Percentiles rank a stretch among this genome's conserved stretches.
Evolutionary conservation across 1,140 invertebrate species (phyloP).

Genomic region (Atta cephalotes): DNA sequence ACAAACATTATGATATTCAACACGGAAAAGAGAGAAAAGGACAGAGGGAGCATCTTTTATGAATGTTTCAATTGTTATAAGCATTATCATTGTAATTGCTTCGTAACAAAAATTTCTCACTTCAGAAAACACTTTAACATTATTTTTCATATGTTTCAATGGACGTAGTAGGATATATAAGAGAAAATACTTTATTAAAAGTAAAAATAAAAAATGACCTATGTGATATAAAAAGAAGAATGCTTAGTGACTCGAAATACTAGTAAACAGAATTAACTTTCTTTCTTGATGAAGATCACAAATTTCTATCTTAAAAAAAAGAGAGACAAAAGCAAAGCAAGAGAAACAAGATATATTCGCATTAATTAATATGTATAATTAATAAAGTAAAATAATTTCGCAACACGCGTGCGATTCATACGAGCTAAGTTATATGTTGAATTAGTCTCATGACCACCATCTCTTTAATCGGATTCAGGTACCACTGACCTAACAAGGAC

Average conservation of each 20-base stretch:
- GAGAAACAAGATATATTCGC: background rate
- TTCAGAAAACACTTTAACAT: background rate
- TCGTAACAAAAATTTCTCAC: background rate
- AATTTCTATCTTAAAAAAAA: background rate
- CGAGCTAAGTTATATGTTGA: slow-evolving; percentile 16
- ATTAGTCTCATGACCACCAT: slow-evolving; percentile 7
- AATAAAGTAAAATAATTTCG: slow-evolving; percentile 11
- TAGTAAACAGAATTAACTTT: background rate
- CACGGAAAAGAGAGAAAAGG: background rate
- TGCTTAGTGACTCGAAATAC: background rate
- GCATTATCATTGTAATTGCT: background rate
- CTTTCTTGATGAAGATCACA: background rate
- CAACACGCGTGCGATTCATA: background rate
- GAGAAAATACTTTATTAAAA: background rate
- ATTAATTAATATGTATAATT: background rate
- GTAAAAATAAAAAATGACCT: background rate
- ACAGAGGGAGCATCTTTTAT: background rate
- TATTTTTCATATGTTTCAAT: background rate
- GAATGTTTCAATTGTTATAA: slow-evolving; percentile 5
- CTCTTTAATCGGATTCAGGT: slow-evolving; percentile 45
- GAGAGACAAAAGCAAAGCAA: too few relatives aligned
- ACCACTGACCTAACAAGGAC: slow-evolving; percentile 53
- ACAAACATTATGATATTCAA: slow-evolving; percentile 1
- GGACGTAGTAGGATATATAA: background rate
- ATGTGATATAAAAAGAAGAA: background rate